These are phyloP conservation scores for Piprites chloris DNA, from an alignment of 2,113 vertebrate species.

Conservation along the genomic window DNA sequence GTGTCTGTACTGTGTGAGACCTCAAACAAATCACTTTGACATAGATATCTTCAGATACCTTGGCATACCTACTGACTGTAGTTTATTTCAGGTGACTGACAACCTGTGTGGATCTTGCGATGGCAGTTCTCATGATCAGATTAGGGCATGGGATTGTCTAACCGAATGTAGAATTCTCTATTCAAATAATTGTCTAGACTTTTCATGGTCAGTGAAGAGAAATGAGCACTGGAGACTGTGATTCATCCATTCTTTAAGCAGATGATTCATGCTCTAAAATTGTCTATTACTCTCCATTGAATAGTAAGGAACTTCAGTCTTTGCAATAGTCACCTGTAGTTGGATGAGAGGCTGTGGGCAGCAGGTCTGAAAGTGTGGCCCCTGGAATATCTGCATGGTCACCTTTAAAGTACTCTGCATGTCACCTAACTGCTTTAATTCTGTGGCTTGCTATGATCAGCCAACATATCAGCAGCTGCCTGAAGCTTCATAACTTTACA, in stretches of 20 bases:
- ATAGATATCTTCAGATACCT: not conserved
- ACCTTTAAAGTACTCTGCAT: not conserved
- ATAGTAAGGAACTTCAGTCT: not conserved
- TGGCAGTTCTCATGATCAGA: not conserved
- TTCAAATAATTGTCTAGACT: not conserved
- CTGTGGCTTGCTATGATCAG: not conserved
- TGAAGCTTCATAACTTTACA: not conserved
- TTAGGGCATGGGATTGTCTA: not conserved
- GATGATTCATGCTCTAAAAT: not conserved
- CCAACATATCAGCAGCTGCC: not conserved
- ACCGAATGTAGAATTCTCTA: not conserved
- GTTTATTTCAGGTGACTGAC: not conserved
- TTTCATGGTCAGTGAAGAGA: not conserved
- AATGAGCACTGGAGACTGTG: not conserved
- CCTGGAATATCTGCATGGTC: not conserved
- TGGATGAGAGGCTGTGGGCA: not conserved
- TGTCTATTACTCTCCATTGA: not conserved
- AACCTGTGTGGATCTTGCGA: not conserved
- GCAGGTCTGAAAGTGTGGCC: not conserved
- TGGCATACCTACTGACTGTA: not conserved
- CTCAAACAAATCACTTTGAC: conserved; percentile 53
- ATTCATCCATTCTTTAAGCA: not conserved
- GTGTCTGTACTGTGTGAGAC: conserved; percentile 4
- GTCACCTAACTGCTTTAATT: not conserved
- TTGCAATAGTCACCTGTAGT: not conserved